A percentile compares a stretch with the other conserved stretches of the same genome.
Evolutionary conservation across 2,113 vertebrate genomes (phyloP).

Genomic region (Chelonoidis abingdonii): DNA sequence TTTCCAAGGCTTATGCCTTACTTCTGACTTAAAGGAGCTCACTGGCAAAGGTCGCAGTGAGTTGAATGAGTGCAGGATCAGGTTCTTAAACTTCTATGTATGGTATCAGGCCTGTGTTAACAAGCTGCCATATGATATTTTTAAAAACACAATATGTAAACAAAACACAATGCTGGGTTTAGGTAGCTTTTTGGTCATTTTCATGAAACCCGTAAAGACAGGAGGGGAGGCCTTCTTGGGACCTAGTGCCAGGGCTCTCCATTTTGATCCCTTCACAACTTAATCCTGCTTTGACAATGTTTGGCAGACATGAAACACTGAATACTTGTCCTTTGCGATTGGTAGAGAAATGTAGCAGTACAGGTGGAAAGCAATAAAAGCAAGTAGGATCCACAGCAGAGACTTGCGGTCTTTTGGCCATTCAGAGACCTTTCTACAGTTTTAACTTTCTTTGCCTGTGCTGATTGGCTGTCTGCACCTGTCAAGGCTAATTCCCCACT

Average conservation of each 20-base stretch:
- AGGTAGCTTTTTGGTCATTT: background rate
- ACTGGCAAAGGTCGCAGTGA: background rate
- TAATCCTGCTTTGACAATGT: background rate
- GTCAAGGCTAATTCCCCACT: too few species aligned
- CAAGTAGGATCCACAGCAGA: background rate
- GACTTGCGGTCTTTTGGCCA: background rate
- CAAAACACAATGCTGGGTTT: background rate
- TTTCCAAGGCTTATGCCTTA: background rate
- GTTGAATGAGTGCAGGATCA: fast-evolving
- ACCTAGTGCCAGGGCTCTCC: background rate
- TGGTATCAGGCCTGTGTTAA: background rate
- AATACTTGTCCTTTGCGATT: background rate
- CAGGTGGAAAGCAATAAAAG: background rate
- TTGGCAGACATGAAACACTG: background rate
- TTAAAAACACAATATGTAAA: background rate
- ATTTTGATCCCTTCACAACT: background rate
- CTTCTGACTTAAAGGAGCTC: fast-evolving
- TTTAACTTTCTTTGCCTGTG: background rate
- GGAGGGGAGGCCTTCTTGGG: background rate
- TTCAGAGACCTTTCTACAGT: background rate
- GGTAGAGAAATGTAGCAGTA: background rate
- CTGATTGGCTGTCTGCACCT: background rate
- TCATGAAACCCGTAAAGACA: fast-evolving
- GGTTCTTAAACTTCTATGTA: background rate
- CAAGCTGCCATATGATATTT: background rate